Base-by-base conservation (phyloP, 2,113 vertebrate species). In the Muscicapa adusta region DNA sequence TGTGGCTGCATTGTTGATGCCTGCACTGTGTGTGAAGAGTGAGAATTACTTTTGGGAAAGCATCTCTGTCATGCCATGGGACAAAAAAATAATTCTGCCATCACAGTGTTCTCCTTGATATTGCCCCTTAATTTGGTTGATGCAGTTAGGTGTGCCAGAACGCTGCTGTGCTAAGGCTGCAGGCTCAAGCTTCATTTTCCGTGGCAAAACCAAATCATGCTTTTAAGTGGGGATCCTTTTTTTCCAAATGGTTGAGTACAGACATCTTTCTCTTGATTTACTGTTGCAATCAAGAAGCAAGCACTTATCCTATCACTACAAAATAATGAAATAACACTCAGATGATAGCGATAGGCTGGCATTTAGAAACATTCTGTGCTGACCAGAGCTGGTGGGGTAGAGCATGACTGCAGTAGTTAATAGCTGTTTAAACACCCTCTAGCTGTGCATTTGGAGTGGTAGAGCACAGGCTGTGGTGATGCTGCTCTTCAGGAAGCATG, bases 161-260 rank as follows among this genome's bases (percentile, higher is more conserved):
- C 0, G 0, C 79, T 73, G 58, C 48, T 65, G 18, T 57, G 40
- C 48, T 83, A 50, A 56, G 56, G 58, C 57, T 0, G 0, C 42
- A 42, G 38, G 18, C 43, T 84, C 5, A 18, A 66, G 34, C 61
- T 54, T 63, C 18, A 1, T 54, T 89, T 91, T 71, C 38, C 0
- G 0, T 43, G 58, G 56, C 42, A 84, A 62, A 92, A 84, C 56
- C n/a, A 57, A 66, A 57, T 80, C 4, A 14, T 42, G 20, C n/a
- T 48, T 90, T 91, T 73, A 66, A 80, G 38, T 70, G 47, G 17
- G 18, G 7, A 45, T 42, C 7, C 29, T 50, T 20, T 26, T 26
- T 51, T 15, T 4, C 18, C 1, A 17, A 42, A 67, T 50, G 36
- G 5, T 51, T 43, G n/a, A 40, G 33, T 76, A 40, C 45, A 80